A percentile compares a stretch with the other conserved stretches of the same genome.
Conservation (phyloP, 2,113 vertebrate genomes). For the Brevimyrus niger region DNA sequence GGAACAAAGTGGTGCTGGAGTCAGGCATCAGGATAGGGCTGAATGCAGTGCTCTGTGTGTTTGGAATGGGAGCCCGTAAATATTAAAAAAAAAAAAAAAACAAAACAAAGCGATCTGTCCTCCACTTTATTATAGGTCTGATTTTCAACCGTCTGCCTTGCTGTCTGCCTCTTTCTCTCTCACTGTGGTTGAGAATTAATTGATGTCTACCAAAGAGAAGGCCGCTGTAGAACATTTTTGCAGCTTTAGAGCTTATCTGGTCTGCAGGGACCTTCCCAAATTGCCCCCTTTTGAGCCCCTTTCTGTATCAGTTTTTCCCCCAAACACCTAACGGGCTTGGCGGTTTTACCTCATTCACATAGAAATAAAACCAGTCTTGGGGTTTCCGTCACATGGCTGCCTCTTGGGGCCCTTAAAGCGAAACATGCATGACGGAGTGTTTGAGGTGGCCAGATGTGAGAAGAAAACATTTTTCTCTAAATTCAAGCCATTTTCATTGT, state of each 20-base stretch:
- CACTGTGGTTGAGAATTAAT: neutral
- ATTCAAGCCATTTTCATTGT: neutral
- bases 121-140: neutral
- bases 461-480: neutral
- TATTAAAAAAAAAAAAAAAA: too few relatives aligned
- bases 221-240: neutral
- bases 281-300: neutral
- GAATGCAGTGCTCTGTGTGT: neutral
- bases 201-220: neutral
- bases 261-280: neutral
- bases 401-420: neutral
- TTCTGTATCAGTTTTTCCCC: neutral
- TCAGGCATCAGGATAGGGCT: neutral
- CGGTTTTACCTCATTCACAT: neutral
- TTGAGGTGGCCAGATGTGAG: neutral
- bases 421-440: neutral
- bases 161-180: neutral
- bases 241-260: neutral
- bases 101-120: neutral
- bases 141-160: neutral
- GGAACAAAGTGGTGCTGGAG: neutral
- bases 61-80: neutral
- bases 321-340: neutral
- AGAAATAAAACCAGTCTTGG: neutral
- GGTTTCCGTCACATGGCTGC: neutral